Evolutionary conservation across 1,140 invertebrate species (phyloP), one percentile per base, ranked within the genome.

Genomic region (Neelides sp.): DNA sequence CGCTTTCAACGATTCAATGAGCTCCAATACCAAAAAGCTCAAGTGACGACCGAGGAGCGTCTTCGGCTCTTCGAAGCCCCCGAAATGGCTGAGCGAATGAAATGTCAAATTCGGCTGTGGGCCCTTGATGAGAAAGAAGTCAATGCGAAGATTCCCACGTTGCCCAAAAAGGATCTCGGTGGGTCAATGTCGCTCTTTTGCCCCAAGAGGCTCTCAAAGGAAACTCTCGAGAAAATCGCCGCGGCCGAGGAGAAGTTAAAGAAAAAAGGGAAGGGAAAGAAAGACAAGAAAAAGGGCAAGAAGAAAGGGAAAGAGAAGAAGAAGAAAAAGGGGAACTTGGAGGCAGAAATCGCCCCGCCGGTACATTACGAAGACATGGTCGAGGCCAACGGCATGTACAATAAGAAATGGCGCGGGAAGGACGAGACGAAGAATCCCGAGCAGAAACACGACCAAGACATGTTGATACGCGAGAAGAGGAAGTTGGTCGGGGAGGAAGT

Each of bases 71-170:
- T 63, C 7, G 70, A 72, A 56, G 71, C 66, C n/a, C 65, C 89
- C 59, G 83, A 86, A 61, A 82, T 93, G 27, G 77, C 80, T 39
- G 70, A 73, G 56, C 62, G 61, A 5, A 67, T 73, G 64, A 65
- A 69, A 63, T 81, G 80, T 62, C 85, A 93, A 70, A 77, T 93
- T 26, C 71, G 88, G 56, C 77, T 78, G 53, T 93, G 88, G 87
- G 79, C 91, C 8, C 75, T 79, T 52, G 77, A 80, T 35, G 84
- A 79, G 61, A 82, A 80, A 62, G 73, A 79, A 41, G 30, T 79
- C 53, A 86, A 84, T 19, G 86, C 85, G 22, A 89, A 86, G 68
- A 81, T 94, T 65, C 89, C 90, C 0, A 86, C 92, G 58, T 79
- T 88, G 61, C 89, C 90, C 2, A 80, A 84, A n/a, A 84, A 82